A percentile compares a stretch with the other conserved stretches of the same genome.
These are phyloP conservation scores for Puntigrus tetrazona DNA, from an alignment of 2,113 vertebrate species.

Conservation along the genomic window DNA sequence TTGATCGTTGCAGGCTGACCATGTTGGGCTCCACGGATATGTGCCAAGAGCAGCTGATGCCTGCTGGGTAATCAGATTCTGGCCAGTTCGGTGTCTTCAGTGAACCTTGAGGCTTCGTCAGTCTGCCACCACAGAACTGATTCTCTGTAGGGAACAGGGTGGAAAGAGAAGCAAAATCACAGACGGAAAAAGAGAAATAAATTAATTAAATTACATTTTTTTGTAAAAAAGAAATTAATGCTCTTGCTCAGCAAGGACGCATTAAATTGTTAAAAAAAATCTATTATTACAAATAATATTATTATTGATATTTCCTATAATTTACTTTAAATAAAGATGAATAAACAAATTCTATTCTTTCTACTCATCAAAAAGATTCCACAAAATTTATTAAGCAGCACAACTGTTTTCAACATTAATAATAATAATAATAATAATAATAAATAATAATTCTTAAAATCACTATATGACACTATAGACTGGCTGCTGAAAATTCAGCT, in stretches of 20 bases:
- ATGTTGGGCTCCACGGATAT: slow-evolving; percentile 83
- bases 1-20: slow-evolving; percentile 65
- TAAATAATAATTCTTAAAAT: background rate
- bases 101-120: slow-evolving; percentile 83
- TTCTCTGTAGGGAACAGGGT: slow-evolving; percentile 74
- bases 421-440: too few relatives aligned
- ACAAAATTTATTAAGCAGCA: background rate
- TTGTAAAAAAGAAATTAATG: too few relatives aligned
- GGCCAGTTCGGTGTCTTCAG: slow-evolving; percentile 91
- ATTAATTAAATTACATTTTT: too few relatives aligned
- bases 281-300: too few relatives aligned
- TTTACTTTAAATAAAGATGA: too few relatives aligned
- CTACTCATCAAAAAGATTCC: too few relatives aligned
- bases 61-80: slow-evolving; percentile 85
- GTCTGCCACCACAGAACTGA: slow-evolving; percentile 87
- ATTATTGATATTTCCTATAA: too few relatives aligned
- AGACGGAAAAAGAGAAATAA: too few relatives aligned
- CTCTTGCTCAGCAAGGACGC: too few relatives aligned
- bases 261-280: too few relatives aligned
- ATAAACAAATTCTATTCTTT: background rate
- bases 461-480: background rate
- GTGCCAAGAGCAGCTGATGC: slow-evolving; percentile 93
- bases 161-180: slow-evolving; percentile 43
- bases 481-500: too few relatives aligned
- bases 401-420: background rate